Conservation (phyloP, 2,888 invertebrate genomes). For the Tiliacea citrago region DNA sequence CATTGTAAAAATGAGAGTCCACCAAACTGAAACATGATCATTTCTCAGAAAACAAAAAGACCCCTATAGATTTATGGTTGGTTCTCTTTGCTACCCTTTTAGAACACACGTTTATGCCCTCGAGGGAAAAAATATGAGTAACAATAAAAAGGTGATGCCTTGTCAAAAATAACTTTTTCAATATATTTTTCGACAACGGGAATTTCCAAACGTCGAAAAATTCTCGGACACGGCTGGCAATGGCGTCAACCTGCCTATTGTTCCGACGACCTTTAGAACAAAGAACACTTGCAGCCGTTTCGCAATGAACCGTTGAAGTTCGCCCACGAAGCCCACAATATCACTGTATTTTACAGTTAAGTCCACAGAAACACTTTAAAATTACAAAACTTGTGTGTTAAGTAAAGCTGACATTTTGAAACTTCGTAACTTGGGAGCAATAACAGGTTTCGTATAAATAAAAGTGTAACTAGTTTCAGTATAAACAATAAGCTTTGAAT, state of each 20-base stretch:
- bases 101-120: slow-evolving; percentile 1
- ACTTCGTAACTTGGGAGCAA: slow-evolving; percentile 37
- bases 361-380: slow-evolving; percentile 30
- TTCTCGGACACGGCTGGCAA: slow-evolving; percentile 20
- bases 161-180: slow-evolving; percentile 11
- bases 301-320: slow-evolving; percentile 26
- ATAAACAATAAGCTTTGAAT: slow-evolving; percentile 17
- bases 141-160: slow-evolving; percentile 25
- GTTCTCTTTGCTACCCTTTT: not conserved
- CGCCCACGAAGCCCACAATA: slow-evolving; percentile 28
- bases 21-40: slow-evolving; percentile 1
- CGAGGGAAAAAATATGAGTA: not conserved
- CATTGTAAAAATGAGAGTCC: not conserved
- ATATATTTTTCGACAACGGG: slow-evolving; percentile 11
- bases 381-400: slow-evolving; percentile 50
- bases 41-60: slow-evolving; percentile 13
- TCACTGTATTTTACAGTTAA: slow-evolving; percentile 32
- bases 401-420: slow-evolving; percentile 30
- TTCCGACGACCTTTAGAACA: slow-evolving; percentile 50
- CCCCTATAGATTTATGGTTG: not conserved
- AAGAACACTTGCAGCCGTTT: slow-evolving; percentile 52
- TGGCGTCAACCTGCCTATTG: slow-evolving; percentile 40
- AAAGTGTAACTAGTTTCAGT: slow-evolving; percentile 16
- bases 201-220: slow-evolving; percentile 10
- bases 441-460: slow-evolving; percentile 28